phyloP scores from a whole-genome alignment of 2,888 invertebrate genomes.

The Dendrolimus pini region DNA sequence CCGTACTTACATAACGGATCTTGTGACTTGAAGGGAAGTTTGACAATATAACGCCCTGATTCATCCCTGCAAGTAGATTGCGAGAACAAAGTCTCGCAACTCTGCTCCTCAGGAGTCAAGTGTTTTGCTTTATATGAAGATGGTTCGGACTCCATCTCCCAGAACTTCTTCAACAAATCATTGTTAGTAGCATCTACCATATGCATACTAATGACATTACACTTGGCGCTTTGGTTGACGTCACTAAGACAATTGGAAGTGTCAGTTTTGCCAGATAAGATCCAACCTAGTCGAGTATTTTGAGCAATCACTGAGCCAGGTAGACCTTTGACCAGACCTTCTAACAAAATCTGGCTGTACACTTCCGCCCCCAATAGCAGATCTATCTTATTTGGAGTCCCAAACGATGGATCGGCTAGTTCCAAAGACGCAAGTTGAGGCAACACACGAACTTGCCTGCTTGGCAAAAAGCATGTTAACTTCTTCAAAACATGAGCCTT shows the following conservation, averaged over 20 bases:
- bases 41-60: no score
- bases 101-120: slow-evolving; percentile 14
- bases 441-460: background rate
- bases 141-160: slow-evolving; percentile 18
- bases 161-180: no score
- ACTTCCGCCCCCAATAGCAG: slow-evolving; percentile 10
- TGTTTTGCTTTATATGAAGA: slow-evolving; percentile 2
- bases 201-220: background rate
- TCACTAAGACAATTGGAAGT: background rate
- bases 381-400: slow-evolving; percentile 11
- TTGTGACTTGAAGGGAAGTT: no score
- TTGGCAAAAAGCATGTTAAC: slow-evolving; percentile 2
- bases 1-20: no score
- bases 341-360: slow-evolving; percentile 9
- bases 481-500: slow-evolving; percentile 2
- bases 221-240: slow-evolving; percentile 1
- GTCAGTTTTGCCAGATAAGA: slow-evolving; percentile 13
- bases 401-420: slow-evolving; percentile 9
- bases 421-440: background rate
- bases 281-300: slow-evolving; percentile 15
- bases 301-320: slow-evolving; percentile 10
- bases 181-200: no score
- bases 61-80: no score
- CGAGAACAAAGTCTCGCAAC: no score
- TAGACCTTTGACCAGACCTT: slow-evolving; percentile 10